phyloP scores from a whole-genome alignment of 2,888 invertebrate genomes.

The Drosophila crucigera region DNA sequence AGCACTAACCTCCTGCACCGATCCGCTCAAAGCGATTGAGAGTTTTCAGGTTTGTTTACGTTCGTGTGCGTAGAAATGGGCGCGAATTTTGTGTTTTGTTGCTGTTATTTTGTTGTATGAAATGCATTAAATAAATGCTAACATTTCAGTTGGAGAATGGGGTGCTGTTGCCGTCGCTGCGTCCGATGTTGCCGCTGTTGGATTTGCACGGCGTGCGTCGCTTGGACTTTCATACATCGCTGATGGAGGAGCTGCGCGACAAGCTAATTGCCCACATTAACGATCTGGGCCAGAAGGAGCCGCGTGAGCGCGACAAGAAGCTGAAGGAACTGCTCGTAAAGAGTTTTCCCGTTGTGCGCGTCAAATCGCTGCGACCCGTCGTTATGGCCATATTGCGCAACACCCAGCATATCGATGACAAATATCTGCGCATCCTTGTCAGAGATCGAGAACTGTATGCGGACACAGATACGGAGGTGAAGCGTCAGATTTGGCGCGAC shows the following conservation, averaged over 20 bases:
- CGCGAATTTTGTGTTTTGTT: neutral
- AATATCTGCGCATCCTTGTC: conserved; percentile 91
- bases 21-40: conserved; percentile 98
- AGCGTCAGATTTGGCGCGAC: conserved; percentile 99
- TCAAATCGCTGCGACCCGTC: conserved; percentile 95
- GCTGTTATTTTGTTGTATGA: neutral
- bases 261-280: conserved; percentile 92
- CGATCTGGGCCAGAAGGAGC: conserved; percentile 88
- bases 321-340: conserved; percentile 95
- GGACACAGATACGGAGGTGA: conserved; percentile 98
- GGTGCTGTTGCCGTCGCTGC: conserved; percentile 94
- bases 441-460: conserved; percentile 95
- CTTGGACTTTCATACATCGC: conserved; percentile 97
- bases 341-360: conserved; percentile 97
- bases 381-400: conserved; percentile 98
- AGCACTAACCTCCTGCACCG: conserved; percentile 97
- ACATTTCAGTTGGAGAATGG: conserved; percentile 92
- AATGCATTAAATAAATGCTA: neutral
- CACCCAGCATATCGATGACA: conserved; percentile 96
- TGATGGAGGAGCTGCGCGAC: conserved; percentile 91
- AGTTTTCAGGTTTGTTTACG: conserved; percentile 89
- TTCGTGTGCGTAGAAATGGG: neutral
- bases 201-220: conserved; percentile 97
- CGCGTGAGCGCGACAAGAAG: conserved; percentile 89
- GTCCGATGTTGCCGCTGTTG: conserved; percentile 98